Base-by-base conservation (phyloP, 2,888 invertebrate genomes). In the Metallyticus violacea region DNA sequence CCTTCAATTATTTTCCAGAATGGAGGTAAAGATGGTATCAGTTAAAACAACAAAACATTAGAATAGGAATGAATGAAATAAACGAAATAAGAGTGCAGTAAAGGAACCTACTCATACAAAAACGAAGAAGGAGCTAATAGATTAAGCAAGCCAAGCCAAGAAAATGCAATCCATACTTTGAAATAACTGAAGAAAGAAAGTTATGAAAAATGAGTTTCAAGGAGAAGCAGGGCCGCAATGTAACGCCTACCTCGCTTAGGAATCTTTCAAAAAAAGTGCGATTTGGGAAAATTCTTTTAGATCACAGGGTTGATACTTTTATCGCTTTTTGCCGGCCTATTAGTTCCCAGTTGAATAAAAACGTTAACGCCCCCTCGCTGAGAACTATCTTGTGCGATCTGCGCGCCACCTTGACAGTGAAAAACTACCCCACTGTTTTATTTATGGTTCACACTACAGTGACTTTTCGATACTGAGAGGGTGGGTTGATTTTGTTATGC, bases 391-490 rank as follows among this genome's bases (percentile, higher is more conserved):
- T 62, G 40, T 62, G 40, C 22, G 40, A 40, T 40, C 40, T 62
- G 9, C 40, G 40, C 40, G 7, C 15, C 30, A 26, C 7, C 40
- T 7, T 79, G 86, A 87, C 86, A 87, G 85, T 87, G 86, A 87
- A 87, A 81, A 87, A 87, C 80, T 87, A 25, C 81, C 26, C 86
- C 80, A 29, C 77, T 77, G 79, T 79, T 80, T 85, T 87, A 87
- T 87, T 87, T 87, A 87, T 87, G 77, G 85, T 78, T 86, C 30
- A 84, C 83, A 84, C 76, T 29, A 85, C 79, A n/a, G 28, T 82
- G 40, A 79, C 80, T 87, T 85, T 77, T 87, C 86, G 86, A 87
- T 87, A 85, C 84, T 6, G 25, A 83, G 83, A 25, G 22, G 27
- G n/a, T 79, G 26, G 29, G 7, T 9, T 76, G 26, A 80, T 76